phyloP scores from a whole-genome alignment of 2,888 invertebrate genomes.

The Diaprepes abbreviatus region DNA sequence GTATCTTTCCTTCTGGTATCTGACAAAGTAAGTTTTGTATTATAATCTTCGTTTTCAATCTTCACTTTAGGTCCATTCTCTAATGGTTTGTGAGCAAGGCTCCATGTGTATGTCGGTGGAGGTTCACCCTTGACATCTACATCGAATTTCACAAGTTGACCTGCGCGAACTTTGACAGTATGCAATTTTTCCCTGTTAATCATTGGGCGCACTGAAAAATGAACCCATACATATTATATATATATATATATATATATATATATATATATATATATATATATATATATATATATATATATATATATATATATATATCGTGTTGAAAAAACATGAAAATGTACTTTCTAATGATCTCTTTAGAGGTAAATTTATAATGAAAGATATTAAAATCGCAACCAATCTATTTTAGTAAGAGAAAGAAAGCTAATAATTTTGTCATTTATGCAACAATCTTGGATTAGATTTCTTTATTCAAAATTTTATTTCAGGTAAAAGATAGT shows the following conservation, averaged over 20 bases:
- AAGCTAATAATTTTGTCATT: neutral
- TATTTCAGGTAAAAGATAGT: neutral
- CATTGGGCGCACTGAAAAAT: constrained; percentile 90
- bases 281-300: too few relatives aligned
- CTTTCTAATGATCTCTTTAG: too few relatives aligned
- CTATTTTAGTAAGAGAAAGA: too few relatives aligned
- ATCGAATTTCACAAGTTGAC: constrained; percentile 90
- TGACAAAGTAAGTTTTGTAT: constrained; percentile 85
- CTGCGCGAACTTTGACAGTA: constrained; percentile 89
- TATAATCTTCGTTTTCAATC: constrained; percentile 92
- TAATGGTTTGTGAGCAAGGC: constrained; percentile 76
- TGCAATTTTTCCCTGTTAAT: constrained; percentile 96
- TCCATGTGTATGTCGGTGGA: constrained; percentile 91
- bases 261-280: too few relatives aligned
- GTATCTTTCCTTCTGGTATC: constrained; percentile 88
- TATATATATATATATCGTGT: too few relatives aligned
- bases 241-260: neutral
- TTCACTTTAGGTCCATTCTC: constrained; percentile 78
- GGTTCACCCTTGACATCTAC: constrained; percentile 98
- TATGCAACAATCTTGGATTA: too few relatives aligned
- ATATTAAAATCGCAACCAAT: too few relatives aligned
- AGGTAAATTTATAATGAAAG: too few relatives aligned
- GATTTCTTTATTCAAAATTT: too few relatives aligned
- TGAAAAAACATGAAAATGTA: too few relatives aligned
- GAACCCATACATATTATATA: constrained; percentile 19